Percentiles rank a stretch among this genome's conserved stretches.
These are phyloP conservation scores for Sipha maydis DNA, from an alignment of 2,888 invertebrate species.

Conservation along the genomic window DNA sequence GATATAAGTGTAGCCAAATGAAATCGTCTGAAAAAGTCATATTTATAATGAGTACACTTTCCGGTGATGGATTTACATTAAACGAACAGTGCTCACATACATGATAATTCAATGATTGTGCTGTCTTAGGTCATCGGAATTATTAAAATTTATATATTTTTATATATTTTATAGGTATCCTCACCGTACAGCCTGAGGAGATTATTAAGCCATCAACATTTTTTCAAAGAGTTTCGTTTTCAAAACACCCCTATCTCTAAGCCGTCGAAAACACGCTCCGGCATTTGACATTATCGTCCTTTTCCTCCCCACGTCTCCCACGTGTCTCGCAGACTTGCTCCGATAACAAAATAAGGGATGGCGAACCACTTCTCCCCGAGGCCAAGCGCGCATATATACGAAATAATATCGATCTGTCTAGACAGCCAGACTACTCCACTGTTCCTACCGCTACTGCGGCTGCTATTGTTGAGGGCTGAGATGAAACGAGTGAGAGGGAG, in stretches of 20 bases:
- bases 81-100: background rate
- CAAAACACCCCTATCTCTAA: background rate
- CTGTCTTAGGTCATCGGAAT: too few relatives aligned
- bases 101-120: too few relatives aligned
- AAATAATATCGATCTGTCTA: slow-evolving; percentile 59
- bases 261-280: slow-evolving; percentile 37
- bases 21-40: background rate
- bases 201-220: slow-evolving; percentile 4
- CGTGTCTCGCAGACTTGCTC: background rate
- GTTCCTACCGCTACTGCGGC: background rate
- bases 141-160: too few relatives aligned
- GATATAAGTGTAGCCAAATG: background rate
- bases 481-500: background rate
- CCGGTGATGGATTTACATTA: background rate
- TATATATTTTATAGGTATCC: background rate
- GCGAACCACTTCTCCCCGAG: slow-evolving; percentile 22
- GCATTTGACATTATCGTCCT: slow-evolving; percentile 11
- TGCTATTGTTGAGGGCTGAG: slow-evolving; percentile 4
- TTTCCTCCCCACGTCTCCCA: background rate
- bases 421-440: slow-evolving; percentile 40
- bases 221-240: background rate
- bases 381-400: slow-evolving; percentile 7
- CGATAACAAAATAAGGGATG: background rate
- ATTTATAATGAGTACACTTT: background rate
- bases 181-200: background rate